Base-by-base conservation (phyloP, 2,113 vertebrate genomes). In the Otocyon megalotis region DNA sequence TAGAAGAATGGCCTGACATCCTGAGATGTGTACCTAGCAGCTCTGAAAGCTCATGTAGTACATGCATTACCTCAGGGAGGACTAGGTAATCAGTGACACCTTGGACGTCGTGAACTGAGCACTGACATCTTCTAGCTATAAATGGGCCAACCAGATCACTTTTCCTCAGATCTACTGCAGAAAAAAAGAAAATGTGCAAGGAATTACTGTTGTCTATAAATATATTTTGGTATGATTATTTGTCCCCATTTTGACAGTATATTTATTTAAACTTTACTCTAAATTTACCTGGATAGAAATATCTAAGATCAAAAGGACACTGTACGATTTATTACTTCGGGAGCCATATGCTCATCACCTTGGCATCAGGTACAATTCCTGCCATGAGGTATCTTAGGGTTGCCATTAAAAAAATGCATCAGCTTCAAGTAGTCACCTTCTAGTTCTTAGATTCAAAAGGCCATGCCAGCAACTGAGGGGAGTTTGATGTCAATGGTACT, bases 301-400 rank as follows among this genome's bases (percentile, higher is more conserved):
- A 0, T 20, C 54, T 88, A 50, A 30, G 50, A 83, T 93, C 17
- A 54, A 86, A 82, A 60, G 4, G 24, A 87, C n/a, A 92, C 13
- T 14, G 14, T 37, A 11, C 48, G 20, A 85, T 32, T 63, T 37
- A 83, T 20, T 58, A 50, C 0, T 88, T 69, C 8, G 77, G 16
- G 19, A 67, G 3, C 8, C 50, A 24, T 98, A 98, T 98, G 98
- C 98, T 97, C 98, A 98, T 98, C 97, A 94, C 3, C 1, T 87
- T 98, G 98, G 97, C 97, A 98, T 98, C 84, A 14, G 50, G 28
- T 97, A 84, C 92, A 85, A 37, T 96, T 95, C 98, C 97, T 95
- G 84, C 98, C 98, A 62, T 16, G 90, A 91, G 0, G 53, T 84
- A 98, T 96, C 79, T 98, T 96, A 96, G 97, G 82, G 96, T 92